A percentile compares a stretch with the other conserved stretches of the same genome.
Evolutionary conservation across 2,113 vertebrate genomes (phyloP).

Genomic region (Oriolus oriolus): DNA sequence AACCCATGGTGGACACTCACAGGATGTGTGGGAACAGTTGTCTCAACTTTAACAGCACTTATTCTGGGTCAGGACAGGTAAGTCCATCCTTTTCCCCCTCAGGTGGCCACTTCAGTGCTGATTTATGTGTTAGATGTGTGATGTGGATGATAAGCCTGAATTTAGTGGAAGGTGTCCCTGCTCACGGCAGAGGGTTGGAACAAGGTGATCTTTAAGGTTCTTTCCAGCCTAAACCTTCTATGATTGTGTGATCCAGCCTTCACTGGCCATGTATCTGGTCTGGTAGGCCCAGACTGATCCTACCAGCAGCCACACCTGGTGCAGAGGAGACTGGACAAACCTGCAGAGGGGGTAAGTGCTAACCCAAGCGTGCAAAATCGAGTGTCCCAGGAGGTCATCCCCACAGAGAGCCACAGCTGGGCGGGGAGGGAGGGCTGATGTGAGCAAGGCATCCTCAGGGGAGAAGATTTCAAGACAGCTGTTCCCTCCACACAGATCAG

Average conservation of each 20-base stretch:
- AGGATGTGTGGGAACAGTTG: slow-evolving; percentile 83
- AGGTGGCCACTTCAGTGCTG: background rate
- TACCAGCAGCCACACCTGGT: background rate
- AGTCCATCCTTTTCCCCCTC: background rate
- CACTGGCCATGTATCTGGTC: background rate
- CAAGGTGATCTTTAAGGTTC: background rate
- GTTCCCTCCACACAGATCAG: slow-evolving; percentile 69
- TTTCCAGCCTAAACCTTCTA: background rate
- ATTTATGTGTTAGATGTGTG: rapidly evolving
- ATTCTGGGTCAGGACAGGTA: slow-evolving; percentile 89
- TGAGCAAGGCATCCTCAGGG: rapidly evolving
- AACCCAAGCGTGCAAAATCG: rapidly evolving
- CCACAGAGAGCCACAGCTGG: background rate
- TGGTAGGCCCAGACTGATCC: background rate
- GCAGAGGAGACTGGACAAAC: background rate
- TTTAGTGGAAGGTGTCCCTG: background rate
- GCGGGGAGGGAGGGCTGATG: too few species aligned
- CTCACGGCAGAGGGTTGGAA: background rate
- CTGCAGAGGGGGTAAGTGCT: background rate
- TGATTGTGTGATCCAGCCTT: background rate
- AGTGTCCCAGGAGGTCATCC: background rate
- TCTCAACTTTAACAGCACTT: slow-evolving; percentile 87
- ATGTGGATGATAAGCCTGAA: background rate
- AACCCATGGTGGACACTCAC: slow-evolving; percentile 93
- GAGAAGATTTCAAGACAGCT: background rate